Evolutionary conservation across 2,888 invertebrate genomes (phyloP), one percentile per base, ranked within the genome.

Genomic region (Leptodirus hochenwartii): DNA sequence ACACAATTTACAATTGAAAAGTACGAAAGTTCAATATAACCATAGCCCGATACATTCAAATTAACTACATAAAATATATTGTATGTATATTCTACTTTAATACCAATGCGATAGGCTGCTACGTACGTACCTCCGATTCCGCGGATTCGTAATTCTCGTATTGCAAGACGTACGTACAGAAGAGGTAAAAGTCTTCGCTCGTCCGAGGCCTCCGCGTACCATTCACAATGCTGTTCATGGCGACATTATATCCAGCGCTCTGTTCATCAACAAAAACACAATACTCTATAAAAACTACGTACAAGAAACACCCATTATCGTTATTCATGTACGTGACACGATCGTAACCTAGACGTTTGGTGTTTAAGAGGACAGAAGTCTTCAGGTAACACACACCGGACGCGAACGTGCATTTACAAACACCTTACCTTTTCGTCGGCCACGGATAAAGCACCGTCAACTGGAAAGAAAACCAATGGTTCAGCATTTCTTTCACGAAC

Each of bases 121-220:
- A 20, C 22, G 12, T 22, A 42, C 47, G 45, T 42, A 61, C 61
- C 46, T 62, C 61, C 42, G 61, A 59, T 41, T 38, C 41, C 33
- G 45, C 41, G 15, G 42, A 38, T 42, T 61, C 60, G 39, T 64
- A 64, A 40, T 63, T 61, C 41, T 61, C 62, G 45, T 64, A 61
- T 34, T 60, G 57, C 35, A 64, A 46, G 29, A 64, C 60, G 41
- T 57, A 59, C 34, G 60, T 59, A 47, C 63, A 64, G 44, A 64
- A 64, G 34, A 56, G 46, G 36, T 60, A 57, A 43, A 64, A 62
- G 41, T 62, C 61, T 41, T 62, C 62, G 34, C 59, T 55, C 9
- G 62, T 62, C 36, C 61, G 43, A 22, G 57, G 58, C 41, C 55
- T 43, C 35, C 47, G 45, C 31, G 34, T n/a, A n/a, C n/a, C n/a